Conservation (phyloP, 2,797 vertebrate genomes). For the Microhierax caerulescens region DNA sequence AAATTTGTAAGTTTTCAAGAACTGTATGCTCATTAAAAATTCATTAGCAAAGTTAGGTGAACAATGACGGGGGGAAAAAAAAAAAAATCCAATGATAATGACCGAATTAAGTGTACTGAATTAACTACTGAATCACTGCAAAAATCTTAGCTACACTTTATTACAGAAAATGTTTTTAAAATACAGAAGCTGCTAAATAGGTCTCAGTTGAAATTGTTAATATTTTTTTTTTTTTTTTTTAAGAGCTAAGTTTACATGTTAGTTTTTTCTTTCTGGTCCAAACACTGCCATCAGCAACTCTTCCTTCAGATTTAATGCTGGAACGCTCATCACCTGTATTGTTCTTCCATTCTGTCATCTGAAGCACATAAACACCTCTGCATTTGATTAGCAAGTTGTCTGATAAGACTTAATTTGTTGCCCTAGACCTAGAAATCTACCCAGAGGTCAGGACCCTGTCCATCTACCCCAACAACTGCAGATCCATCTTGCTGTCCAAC, state of each 20-base stretch:
- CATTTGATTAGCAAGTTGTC: not conserved
- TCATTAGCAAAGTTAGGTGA: not conserved
- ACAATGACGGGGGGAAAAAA: not conserved
- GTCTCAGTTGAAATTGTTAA: not conserved
- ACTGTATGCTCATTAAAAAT: not conserved
- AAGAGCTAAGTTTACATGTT: not conserved
- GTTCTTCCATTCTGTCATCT: not conserved
- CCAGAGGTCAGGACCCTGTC: not conserved
- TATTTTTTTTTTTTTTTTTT: not conserved
- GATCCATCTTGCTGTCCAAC: not conserved
- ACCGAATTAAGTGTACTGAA: not conserved
- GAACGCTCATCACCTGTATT: not conserved
- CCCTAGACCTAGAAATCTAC: not conserved
- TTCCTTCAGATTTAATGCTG: not conserved
- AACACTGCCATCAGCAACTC: not conserved
- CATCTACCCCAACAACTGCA: not conserved
- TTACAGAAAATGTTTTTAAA: not conserved
- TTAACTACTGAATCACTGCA: not conserved
- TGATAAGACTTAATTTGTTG: not conserved
- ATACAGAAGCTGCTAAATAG: not conserved
- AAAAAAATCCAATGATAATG: not conserved
- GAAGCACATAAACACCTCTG: not conserved
- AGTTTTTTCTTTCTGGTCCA: not conserved
- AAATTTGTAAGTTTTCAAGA: not conserved
- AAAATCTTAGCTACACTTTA: not conserved